phyloP scores from a whole-genome alignment of 1,140 invertebrate genomes.

The Drosophila novamexicana region DNA sequence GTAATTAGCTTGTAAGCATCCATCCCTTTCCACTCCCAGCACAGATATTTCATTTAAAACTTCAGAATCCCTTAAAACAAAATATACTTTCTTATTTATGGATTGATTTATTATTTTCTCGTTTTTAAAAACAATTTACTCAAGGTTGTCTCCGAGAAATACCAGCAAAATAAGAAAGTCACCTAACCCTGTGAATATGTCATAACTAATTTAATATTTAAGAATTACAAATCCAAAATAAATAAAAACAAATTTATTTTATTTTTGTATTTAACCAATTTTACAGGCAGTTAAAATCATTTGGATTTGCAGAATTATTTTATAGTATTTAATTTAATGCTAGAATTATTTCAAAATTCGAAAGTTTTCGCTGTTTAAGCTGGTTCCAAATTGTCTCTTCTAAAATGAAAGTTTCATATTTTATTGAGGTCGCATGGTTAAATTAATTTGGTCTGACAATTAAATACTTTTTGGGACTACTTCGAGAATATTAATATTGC shows the following conservation, averaged over 20 bases:
- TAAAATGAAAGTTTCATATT: not conserved
- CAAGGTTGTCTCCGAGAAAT: not conserved
- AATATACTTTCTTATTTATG: no score
- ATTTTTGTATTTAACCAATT: slow-evolving; percentile 48
- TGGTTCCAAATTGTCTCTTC: slow-evolving; percentile 1
- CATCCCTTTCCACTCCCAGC: not conserved
- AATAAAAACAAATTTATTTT: slow-evolving; percentile 9
- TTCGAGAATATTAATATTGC: not conserved
- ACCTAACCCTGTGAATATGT: slow-evolving; percentile 61
- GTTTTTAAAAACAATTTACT: not conserved
- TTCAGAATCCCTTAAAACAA: no score
- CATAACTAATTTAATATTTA: slow-evolving; percentile 28
- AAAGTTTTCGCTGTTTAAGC: slow-evolving; percentile 3
- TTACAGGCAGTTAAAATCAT: slow-evolving; percentile 34
- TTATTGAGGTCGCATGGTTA: not conserved
- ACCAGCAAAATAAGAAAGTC: slow-evolving; percentile 1
- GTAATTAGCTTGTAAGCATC: slow-evolving; percentile 34
- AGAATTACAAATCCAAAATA: slow-evolving; percentile 4
- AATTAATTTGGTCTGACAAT: not conserved
- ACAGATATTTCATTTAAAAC: not conserved
- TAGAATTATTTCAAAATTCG: slow-evolving; percentile 7
- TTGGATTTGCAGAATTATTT: slow-evolving; percentile 23
- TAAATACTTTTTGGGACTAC: no score
- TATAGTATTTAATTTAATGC: slow-evolving; percentile 16
- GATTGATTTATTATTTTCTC: not conserved